A percentile compares a stretch with the other conserved stretches of the same genome.
These are phyloP conservation scores for Notamacropus eugenii DNA, from an alignment of 2,797 vertebrate species.

Conservation along the genomic window DNA sequence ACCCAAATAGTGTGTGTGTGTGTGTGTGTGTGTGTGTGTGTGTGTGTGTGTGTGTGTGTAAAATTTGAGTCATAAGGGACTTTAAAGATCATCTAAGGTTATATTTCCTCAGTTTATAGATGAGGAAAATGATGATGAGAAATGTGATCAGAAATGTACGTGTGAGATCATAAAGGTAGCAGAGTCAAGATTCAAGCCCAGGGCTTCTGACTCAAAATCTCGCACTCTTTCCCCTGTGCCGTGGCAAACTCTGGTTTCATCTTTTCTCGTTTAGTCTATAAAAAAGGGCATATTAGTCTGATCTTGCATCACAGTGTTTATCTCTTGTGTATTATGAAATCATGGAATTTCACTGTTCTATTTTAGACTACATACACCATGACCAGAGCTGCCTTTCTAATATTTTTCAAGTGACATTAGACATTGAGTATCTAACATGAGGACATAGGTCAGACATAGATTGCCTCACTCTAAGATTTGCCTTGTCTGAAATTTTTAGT, in stretches of 20 bases:
- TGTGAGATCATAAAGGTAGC: neutral
- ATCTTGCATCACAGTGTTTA: neutral
- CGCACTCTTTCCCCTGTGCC: neutral
- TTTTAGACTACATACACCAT: neutral
- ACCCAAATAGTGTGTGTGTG: too few species aligned
- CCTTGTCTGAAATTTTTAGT: neutral
- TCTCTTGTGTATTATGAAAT: neutral
- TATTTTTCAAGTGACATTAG: neutral
- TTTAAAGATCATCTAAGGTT: neutral
- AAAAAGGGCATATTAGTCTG: neutral
- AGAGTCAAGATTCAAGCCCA: neutral
- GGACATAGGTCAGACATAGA: neutral
- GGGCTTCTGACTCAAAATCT: neutral
- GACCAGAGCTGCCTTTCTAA: neutral
- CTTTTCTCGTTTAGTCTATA: neutral
- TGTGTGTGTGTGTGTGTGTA: too few species aligned
- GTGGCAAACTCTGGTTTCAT: neutral
- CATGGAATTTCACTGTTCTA: neutral
- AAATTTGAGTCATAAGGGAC: neutral
- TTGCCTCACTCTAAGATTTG: neutral
- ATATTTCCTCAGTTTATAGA: neutral
- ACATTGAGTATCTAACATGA: neutral
- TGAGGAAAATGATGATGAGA: neutral
- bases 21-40: too few species aligned
- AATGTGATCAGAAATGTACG: neutral